A percentile compares a stretch with the other conserved stretches of the same genome.
phyloP scores from a whole-genome alignment of 2,888 invertebrate genomes.

The Choristoneura rosaceana region DNA sequence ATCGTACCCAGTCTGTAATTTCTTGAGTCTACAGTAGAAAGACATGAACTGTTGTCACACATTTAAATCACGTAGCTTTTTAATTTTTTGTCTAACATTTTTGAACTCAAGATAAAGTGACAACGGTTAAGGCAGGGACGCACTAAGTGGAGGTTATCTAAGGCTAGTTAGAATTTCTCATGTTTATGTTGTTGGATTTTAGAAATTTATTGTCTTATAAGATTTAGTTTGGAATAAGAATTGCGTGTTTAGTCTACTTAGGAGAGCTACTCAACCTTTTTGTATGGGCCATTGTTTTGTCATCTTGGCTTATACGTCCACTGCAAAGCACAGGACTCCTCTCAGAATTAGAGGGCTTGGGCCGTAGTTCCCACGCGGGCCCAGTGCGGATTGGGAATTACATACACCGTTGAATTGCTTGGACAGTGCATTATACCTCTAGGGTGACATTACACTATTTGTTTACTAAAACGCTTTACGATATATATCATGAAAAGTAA shows the following conservation, averaged over 20 bases:
- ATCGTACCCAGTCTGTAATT: not conserved
- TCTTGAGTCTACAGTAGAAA: not conserved
- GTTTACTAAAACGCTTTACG: too few species aligned
- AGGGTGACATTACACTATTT: too few species aligned
- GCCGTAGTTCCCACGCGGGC: too few species aligned
- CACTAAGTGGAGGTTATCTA: slow-evolving; percentile 1
- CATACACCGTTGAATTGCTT: too few species aligned
- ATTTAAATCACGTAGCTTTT: not conserved
- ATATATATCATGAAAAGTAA: too few species aligned
- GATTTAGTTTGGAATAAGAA: not conserved
- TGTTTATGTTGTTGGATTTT: not conserved
- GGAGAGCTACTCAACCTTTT: too few species aligned
- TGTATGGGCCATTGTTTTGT: too few species aligned
- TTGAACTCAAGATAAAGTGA: not conserved
- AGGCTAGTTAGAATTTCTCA: not conserved
- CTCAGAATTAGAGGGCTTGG: too few species aligned
- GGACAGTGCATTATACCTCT: too few species aligned
- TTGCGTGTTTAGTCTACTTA: slow-evolving; percentile 33
- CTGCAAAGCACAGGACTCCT: too few species aligned
- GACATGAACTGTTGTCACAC: not conserved
- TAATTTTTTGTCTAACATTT: not conserved
- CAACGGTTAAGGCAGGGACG: not conserved
- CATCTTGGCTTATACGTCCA: too few species aligned
- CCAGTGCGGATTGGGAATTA: too few species aligned
- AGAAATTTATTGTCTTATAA: slow-evolving; percentile 10